These are phyloP conservation scores for Riparia riparia DNA, from an alignment of 2,113 vertebrate species.

Conservation along the genomic window DNA sequence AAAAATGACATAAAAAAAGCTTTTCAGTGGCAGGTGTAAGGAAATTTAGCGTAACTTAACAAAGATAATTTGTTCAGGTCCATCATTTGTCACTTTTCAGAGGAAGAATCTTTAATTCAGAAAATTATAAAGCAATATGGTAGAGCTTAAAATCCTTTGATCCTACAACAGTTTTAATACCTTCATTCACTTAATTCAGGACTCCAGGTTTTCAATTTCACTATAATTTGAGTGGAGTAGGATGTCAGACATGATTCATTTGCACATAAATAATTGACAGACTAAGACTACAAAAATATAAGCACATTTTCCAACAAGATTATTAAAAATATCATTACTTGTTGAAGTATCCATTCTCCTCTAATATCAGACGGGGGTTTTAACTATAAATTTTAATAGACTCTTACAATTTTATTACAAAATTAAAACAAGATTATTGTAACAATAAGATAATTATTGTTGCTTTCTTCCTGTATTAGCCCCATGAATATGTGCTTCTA, in stretches of 20 bases:
- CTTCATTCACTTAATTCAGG: neutral
- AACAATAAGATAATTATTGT: neutral
- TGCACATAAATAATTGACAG: neutral
- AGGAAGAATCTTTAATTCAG: neutral
- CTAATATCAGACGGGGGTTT: neutral
- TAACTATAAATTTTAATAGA: neutral
- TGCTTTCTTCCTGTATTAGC: neutral
- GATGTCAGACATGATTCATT: neutral
- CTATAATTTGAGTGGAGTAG: neutral
- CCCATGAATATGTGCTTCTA: neutral
- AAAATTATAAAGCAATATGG: neutral
- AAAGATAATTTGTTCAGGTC: neutral
- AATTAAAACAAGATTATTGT: neutral
- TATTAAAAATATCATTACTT: neutral
- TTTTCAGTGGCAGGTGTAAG: neutral
- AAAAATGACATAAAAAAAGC: neutral
- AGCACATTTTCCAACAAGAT: neutral
- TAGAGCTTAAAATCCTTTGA: neutral
- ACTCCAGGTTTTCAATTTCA: neutral
- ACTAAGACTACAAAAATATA: neutral
- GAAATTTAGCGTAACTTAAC: neutral
- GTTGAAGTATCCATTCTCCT: neutral
- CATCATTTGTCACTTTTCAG: neutral
- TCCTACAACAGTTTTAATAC: neutral
- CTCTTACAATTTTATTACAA: neutral